Evolutionary conservation across 2,888 invertebrate genomes (phyloP), one percentile per base, ranked within the genome.

Genomic region (Oscheius sp.): DNA sequence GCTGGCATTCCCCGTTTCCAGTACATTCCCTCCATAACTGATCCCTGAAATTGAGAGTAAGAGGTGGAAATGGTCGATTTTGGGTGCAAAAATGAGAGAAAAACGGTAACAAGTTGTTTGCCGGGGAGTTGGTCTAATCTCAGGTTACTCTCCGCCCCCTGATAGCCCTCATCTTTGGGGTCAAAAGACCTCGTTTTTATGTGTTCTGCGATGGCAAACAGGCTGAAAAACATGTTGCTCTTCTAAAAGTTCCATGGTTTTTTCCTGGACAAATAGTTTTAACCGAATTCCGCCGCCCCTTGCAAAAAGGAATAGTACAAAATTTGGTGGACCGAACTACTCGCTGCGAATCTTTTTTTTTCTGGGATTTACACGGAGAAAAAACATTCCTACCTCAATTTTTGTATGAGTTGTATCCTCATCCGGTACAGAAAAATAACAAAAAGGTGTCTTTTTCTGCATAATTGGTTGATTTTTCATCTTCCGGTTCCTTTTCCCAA

Each of bases 11-110:
- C 93, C 87, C 98, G 92, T 91, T 99, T 99, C 98, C 99, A 99
- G 91, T 99, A 99, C 92, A 98, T 99, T 73, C 98, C 99, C 91
- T 99, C 98, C 89, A 99, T 91, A 81, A 98, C 95, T 77, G 95
- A 94, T 86, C 97, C 95, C 96, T 97, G 73, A 35, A 80, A 61
- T 12, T 3, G 13, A 49, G 45, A 45, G n/a, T n/a, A n/a, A n/a
- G n/a, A n/a, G n/a, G n/a, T n/a, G n/a, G n/a, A n/a, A n/a, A n/a
- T n/a, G n/a, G n/a, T n/a, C n/a, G n/a, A 35, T 35, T 35, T 35
- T 35, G 3, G 35, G 35, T 35, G 35, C 3, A 35, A 35, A 9
- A 35, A 35, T 35, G 35, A 3, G 5, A 35, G 35, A 3, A 35
- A 35, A 35, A 9, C 9, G 35, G 35, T 35, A 35, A 35, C 35